Evolutionary conservation across 2,888 invertebrate genomes (phyloP).

Genomic region (Tipula confusa): DNA sequence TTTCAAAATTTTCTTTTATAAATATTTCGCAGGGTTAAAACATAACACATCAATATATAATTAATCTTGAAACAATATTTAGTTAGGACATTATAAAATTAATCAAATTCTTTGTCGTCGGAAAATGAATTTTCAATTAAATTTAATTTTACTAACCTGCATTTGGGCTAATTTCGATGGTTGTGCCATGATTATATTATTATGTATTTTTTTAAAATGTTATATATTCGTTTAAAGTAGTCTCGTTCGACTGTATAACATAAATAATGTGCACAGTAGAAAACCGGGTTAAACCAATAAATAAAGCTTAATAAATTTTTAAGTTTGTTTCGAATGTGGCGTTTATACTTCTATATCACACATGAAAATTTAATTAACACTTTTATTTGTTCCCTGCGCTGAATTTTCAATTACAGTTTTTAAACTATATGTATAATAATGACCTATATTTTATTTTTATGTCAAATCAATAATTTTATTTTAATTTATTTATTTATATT

Average conservation of each 20-base stretch:
- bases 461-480: background rate
- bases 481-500: no score
- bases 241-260: background rate
- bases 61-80: background rate
- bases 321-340: background rate
- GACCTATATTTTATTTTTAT: background rate
- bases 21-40: no score
- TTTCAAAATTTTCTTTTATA: background rate
- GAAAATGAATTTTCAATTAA: conserved; percentile 8
- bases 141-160: background rate
- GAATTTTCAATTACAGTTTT: background rate
- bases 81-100: background rate
- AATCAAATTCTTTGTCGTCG: background rate
- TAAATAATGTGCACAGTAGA: background rate
- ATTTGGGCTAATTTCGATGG: conserved; percentile 26
- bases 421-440: background rate
- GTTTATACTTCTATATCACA: background rate
- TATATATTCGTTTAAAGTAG: background rate
- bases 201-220: no score
- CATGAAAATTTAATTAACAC: background rate
- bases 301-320: background rate
- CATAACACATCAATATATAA: background rate
- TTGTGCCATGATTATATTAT: background rate
- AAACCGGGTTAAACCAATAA: background rate
- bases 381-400: background rate